Evolutionary conservation across 2,113 vertebrate species (phyloP).

Genomic region (Zosterops japonicus): DNA sequence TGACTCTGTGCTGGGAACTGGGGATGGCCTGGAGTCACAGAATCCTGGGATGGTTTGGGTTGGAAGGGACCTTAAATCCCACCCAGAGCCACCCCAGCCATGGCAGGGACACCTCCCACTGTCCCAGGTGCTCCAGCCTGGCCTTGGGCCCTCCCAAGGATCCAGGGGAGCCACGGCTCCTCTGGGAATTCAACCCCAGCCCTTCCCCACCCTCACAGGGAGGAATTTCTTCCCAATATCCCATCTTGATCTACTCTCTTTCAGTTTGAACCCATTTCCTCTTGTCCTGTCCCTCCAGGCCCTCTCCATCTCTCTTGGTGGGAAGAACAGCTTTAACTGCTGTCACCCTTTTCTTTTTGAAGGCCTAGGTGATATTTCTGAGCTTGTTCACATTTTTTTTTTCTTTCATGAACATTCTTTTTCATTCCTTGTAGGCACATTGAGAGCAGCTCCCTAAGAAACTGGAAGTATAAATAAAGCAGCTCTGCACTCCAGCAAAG

Average conservation of each 20-base stretch:
- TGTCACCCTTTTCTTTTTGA: neutral
- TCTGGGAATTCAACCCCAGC: neutral
- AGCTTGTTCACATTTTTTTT: neutral
- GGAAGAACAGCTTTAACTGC: neutral
- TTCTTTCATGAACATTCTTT: neutral
- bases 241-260: neutral
- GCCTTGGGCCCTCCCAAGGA: neutral
- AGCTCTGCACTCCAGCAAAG: neutral
- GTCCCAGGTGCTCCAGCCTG: rapidly evolving
- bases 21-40: too few relatives aligned
- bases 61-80: neutral
- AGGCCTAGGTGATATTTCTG: neutral
- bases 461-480: neutral
- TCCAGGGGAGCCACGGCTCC: neutral
- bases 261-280: neutral
- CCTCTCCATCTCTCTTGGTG: neutral
- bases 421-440: neutral
- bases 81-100: neutral
- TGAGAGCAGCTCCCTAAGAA: neutral
- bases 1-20: neutral
- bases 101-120: neutral
- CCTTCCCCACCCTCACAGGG: neutral
- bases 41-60: neutral
- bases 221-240: neutral
- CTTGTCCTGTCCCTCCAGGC: neutral